Conservation (phyloP, 2,888 invertebrate genomes). For the Orthonychiurus folsomi region DNA sequence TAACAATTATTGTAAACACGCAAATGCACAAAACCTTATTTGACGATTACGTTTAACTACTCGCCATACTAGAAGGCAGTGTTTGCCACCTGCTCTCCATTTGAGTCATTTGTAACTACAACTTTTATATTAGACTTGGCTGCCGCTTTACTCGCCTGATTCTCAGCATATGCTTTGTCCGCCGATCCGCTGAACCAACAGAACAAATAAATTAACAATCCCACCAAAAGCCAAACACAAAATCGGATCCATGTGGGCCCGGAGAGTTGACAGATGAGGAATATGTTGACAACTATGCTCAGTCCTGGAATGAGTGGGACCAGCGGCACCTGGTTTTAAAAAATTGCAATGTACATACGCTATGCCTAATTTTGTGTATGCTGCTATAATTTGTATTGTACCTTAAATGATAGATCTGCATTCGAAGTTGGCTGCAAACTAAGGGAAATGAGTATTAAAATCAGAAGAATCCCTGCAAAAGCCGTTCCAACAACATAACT, state of each 20-base stretch:
- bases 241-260: constrained; percentile 48
- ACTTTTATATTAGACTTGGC: too few species aligned
- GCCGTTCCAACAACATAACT: not conserved
- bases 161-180: constrained; percentile 22
- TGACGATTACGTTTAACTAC: too few species aligned
- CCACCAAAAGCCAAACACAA: constrained; percentile 46
- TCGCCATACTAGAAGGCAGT: too few species aligned
- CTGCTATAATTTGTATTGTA: constrained; percentile 3
- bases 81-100: too few species aligned
- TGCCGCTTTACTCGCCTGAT: too few species aligned
- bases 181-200: constrained; percentile 33
- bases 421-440: constrained; percentile 29
- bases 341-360: not conserved
- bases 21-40: too few species aligned
- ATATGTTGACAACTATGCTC: constrained; percentile 47
- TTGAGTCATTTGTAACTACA: not conserved
- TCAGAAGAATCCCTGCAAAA: constrained; percentile 4
- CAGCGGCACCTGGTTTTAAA: constrained; percentile 46
- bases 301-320: constrained; percentile 47
- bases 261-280: constrained; percentile 48
- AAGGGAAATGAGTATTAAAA: constrained; percentile 21
- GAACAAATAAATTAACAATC: constrained; percentile 31
- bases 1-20: too few species aligned
- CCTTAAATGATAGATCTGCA: constrained; percentile 28
- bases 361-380: not conserved